phyloP scores from a whole-genome alignment of 2,888 invertebrate genomes.

The Apoda limacodes region DNA sequence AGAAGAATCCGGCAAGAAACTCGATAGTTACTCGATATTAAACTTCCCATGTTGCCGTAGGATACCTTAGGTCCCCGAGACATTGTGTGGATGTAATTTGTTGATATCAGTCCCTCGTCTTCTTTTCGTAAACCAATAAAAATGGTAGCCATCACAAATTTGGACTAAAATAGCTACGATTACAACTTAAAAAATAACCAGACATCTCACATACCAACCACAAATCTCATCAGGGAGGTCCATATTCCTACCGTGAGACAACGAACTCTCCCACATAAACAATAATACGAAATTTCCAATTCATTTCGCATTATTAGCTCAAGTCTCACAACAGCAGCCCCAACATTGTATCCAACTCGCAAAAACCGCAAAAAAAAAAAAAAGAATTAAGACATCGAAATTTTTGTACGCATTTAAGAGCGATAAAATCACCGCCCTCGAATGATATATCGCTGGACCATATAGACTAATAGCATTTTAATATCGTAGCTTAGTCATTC shows the following conservation, averaged over 20 bases:
- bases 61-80: no score
- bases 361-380: constrained; percentile 43
- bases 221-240: constrained; percentile 26
- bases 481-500: constrained; percentile 56
- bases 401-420: constrained; percentile 54
- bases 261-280: constrained; percentile 36
- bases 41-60: no score
- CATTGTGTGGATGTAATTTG: no score
- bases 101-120: no score
- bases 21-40: no score
- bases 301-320: constrained; percentile 36
- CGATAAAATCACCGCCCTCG: constrained; percentile 55
- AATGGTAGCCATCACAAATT: no score
- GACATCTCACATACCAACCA: constrained; percentile 12
- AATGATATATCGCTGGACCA: constrained; percentile 56
- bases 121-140: no score
- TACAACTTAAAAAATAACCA: neutral
- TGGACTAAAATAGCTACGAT: no score
- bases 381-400: constrained; percentile 43
- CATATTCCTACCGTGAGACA: constrained; percentile 35
- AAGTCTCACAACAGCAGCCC: constrained; percentile 35
- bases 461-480: constrained; percentile 65
- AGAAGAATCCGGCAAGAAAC: no score
- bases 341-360: constrained; percentile 38
- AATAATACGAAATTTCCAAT: constrained; percentile 30